Evolutionary conservation across 2,113 vertebrate species (phyloP).

Genomic region (Phyllostomus hastatus): DNA sequence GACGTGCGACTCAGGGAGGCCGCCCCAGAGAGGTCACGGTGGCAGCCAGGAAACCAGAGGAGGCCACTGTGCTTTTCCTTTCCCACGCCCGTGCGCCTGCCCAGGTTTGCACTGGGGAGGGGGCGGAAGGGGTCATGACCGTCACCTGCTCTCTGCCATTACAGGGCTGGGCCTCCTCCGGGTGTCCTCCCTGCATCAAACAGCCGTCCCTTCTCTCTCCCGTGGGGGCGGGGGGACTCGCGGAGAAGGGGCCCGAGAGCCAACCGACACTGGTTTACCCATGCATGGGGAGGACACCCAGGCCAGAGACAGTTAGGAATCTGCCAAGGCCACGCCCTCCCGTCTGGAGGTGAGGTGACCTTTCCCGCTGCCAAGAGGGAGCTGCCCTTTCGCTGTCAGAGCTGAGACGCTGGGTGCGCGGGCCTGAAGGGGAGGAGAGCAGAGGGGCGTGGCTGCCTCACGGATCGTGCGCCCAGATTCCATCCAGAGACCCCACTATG

Average conservation of each 20-base stretch:
- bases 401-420: background rate
- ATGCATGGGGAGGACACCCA: background rate
- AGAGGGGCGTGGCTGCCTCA: background rate
- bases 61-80: background rate
- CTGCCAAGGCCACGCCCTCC: background rate
- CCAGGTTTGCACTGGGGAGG: background rate
- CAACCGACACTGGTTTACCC: accelerated
- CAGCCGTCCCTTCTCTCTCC: background rate
- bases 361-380: background rate
- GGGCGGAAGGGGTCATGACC: background rate
- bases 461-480: background rate
- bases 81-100: background rate
- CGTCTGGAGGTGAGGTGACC: background rate
- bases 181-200: no score
- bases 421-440: background rate
- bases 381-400: background rate
- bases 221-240: background rate
- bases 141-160: background rate
- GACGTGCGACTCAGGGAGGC: accelerated
- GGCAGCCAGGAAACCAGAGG: background rate
- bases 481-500: background rate
- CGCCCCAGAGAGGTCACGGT: background rate
- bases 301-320: background rate
- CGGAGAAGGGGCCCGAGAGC: background rate
- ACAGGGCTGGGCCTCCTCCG: no score